phyloP scores from a whole-genome alignment of 1,140 invertebrate species.

The Habropoda laboriosa region DNA sequence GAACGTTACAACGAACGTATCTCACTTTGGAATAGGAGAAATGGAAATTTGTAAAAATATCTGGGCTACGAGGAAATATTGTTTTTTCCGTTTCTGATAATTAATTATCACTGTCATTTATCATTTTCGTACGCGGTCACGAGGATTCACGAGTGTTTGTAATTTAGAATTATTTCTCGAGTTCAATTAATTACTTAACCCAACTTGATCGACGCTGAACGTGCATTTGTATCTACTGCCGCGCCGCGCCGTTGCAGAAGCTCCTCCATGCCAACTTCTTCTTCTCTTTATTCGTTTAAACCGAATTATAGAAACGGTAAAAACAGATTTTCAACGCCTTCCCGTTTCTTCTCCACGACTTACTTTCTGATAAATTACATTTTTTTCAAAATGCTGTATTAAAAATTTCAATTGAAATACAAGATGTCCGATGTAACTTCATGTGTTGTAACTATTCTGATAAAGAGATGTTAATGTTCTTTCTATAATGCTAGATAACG shows the following conservation, averaged over 20 bases:
- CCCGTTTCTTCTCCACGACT: background rate
- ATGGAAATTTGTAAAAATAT: background rate
- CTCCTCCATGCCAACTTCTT: background rate
- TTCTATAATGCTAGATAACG: no score
- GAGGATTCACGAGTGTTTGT: conserved; percentile 45
- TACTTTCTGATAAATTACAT: background rate
- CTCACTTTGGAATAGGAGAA: no score
- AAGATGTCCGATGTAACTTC: background rate
- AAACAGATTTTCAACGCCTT: background rate
- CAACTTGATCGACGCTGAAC: conserved; percentile 30
- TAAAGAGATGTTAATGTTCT: background rate
- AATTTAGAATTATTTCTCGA: conserved; percentile 63
- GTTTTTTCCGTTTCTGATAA: background rate
- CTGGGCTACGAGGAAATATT: background rate
- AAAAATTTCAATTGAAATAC: background rate
- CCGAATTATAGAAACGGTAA: background rate
- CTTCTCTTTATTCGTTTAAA: background rate
- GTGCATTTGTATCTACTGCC: conserved; percentile 30
- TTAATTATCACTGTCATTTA: background rate
- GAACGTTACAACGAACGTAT: no score
- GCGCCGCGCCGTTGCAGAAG: conserved; percentile 2
- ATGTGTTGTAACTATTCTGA: background rate
- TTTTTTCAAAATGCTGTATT: no score
- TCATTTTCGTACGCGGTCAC: background rate
- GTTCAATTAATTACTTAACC: conserved; percentile 72